Conservation (phyloP, 53 echinoderm and acorn worm genomes). For the Arbacia lixula region DNA sequence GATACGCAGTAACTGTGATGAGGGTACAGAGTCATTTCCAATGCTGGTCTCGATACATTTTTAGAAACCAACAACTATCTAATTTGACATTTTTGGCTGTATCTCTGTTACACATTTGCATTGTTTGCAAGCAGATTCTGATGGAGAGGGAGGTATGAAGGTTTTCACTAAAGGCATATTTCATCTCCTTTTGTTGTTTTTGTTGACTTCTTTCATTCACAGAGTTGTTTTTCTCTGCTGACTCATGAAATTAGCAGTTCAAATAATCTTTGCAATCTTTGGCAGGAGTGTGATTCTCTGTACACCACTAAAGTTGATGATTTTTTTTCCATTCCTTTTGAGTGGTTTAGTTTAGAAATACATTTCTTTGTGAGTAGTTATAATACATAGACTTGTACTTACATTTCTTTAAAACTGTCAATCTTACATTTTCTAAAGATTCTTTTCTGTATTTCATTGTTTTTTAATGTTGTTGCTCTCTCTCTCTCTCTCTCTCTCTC, state of each 20-base stretch:
- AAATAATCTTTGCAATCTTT: too few relatives aligned
- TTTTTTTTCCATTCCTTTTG: too few relatives aligned
- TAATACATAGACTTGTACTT: background rate
- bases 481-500: background rate
- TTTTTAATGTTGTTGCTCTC: background rate
- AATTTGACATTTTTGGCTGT: background rate
- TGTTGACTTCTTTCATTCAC: too few relatives aligned
- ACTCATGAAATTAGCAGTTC: too few relatives aligned
- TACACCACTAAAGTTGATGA: too few relatives aligned
- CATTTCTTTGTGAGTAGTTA: background rate
- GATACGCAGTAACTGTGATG: too few relatives aligned
- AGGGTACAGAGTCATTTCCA: too few relatives aligned
- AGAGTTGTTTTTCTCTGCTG: too few relatives aligned
- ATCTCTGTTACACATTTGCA: background rate
- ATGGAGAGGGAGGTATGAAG: constrained; percentile 77
- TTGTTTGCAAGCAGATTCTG: constrained; percentile 68
- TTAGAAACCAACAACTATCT: background rate
- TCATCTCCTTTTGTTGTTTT: too few relatives aligned
- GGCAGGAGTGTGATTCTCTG: too few relatives aligned
- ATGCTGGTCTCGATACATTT: background rate
- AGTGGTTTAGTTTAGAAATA: too few relatives aligned
- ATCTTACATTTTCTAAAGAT: background rate
- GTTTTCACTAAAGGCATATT: background rate
- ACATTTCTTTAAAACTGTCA: constrained; percentile 7
- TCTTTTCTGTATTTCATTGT: background rate